Evolutionary conservation across 30 jellyfish, hydroid and myxozoan species (phyloP), one percentile per base, ranked within the genome.

Genomic region (Clytia hemisphaerica): DNA sequence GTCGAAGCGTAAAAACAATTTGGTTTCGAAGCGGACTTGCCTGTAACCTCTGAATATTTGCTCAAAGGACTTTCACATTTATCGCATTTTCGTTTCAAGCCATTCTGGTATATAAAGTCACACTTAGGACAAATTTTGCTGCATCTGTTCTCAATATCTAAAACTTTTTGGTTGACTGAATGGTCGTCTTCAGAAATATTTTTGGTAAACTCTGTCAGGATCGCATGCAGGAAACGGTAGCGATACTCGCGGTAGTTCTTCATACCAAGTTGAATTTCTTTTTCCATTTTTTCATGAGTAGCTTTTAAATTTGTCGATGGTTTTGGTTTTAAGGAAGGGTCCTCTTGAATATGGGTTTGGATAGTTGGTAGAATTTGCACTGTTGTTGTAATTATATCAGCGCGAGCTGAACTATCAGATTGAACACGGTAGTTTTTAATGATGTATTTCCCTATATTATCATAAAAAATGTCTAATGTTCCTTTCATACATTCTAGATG

Each of bases 341-440:
- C 12, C 0, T 0, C 4, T 22, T 57, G 70, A 0, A 57, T 1
- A 1, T 0, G 5, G 2, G 35, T 0, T 0, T 2, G 1, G 0
- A 1, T 10, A 1, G 1, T 0, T 0, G 44, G 1, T 0, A 57
- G 0, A 0, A 1, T 6, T 1, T 1, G 70, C 0, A 57, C 1
- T 1, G 70, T 4, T 21, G 70, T 22, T 31, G 70, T 57, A 4
- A n/a, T n/a, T n/a, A n/a, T n/a, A n/a, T n/a, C n/a, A n/a, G n/a
- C n/a, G n/a, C n/a, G n/a, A n/a, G n/a, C n/a, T n/a, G n/a, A n/a
- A n/a, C n/a, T n/a, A n/a, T n/a, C n/a, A n/a, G n/a, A n/a, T n/a
- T n/a, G n/a, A 5, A 57, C 44, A n/a, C 70, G 70, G 16, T 57
- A 57, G 49, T 57, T 57, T 31, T 57, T 57, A 21, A 57, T 45